Evolutionary conservation across 2,797 vertebrate genomes (phyloP).

Genomic region (Hydrolagus colliei): DNA sequence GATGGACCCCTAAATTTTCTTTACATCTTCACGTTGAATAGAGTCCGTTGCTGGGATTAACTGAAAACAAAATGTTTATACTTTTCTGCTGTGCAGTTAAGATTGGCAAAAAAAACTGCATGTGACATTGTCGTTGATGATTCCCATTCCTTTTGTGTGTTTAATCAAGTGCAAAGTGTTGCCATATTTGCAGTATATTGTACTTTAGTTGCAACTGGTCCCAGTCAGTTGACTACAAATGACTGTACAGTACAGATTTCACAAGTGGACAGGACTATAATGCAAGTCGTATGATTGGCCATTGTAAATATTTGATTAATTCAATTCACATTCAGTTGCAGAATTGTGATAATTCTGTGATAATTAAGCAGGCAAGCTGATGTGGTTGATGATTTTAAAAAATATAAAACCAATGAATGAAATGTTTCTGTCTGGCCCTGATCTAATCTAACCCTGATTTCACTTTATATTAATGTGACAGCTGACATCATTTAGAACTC

Average conservation of each 20-base stretch:
- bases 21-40: neutral
- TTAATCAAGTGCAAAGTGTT: too few relatives aligned
- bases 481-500: neutral
- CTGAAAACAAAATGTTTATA: too few relatives aligned
- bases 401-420: neutral
- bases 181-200: neutral
- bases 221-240: neutral
- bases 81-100: neutral
- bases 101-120: neutral
- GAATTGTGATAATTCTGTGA: neutral
- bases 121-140: too few relatives aligned
- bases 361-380: neutral
- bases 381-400: neutral
- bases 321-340: neutral
- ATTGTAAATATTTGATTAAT: conserved; percentile 13
- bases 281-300: neutral
- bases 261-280: neutral
- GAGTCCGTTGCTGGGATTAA: neutral
- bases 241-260: neutral
- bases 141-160: too few relatives aligned
- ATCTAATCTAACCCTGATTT: neutral
- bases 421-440: neutral
- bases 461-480: neutral
- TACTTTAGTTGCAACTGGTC: neutral
- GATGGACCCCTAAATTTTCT: neutral